Base-by-base conservation (phyloP, 2,113 vertebrate genomes). In the Anas platyrhynchos region DNA sequence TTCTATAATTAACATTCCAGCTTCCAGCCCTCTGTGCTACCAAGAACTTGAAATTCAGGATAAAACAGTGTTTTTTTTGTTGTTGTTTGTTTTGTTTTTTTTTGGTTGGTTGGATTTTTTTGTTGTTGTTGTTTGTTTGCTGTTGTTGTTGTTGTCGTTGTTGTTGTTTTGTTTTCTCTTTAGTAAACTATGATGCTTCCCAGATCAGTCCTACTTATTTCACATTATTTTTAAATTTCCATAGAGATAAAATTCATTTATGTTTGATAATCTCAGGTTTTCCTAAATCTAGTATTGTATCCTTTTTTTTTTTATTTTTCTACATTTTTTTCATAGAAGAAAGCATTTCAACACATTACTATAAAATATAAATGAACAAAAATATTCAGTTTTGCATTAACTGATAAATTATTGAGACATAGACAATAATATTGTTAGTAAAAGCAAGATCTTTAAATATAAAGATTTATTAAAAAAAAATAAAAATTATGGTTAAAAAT, bases 1-100 rank as follows among this genome's bases (percentile, higher is more conserved):
- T 83, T 85, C 55, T 88, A 16, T 91, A 91, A 96, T 95, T 94
- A 93, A 74, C 68, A 77, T 92, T 80, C 22, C 27, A 91, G 87
- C 54, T 91, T 80, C 22, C n/a, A 91, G 89, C 44, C 55, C 31
- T 77, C 63, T 85, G 20, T 63, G 55, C 3, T 83, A 89, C 59
- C 22, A 66, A 63, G 59, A 66, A 85, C 50, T 69, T 92, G 44
- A 85, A 88, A 93, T 52, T 66, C 38, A 74, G 41, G 31, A 85
- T 31, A 95, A 95, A 74, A 73, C 2, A 0, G 4, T 50, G 22
- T 11, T 12, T 23, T 50, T 22, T 50, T 50, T 50, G 41, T 41
- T 44, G 44, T 44, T 44, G 44, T 44, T 17, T 44, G 16, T 8
- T 44, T 44, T 44, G 16, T 6, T 44, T 44, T 44, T 44, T 17